These are phyloP conservation scores for Suricata suricatta DNA, from an alignment of 2,113 vertebrate genomes.

Conservation along the genomic window DNA sequence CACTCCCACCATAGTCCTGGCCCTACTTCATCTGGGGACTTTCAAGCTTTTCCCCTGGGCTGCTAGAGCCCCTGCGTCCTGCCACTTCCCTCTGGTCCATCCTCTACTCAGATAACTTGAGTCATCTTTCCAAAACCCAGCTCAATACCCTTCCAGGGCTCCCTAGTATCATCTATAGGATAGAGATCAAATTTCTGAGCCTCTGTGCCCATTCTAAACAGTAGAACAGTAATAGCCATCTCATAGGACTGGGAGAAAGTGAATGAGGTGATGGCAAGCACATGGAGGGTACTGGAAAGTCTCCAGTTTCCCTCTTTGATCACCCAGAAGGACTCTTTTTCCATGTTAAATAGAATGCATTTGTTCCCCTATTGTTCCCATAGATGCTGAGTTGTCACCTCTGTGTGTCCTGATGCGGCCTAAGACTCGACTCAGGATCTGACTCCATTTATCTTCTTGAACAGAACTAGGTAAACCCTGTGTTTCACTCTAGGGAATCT, in stretches of 20 bases:
- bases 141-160: background rate
- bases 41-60: background rate
- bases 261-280: background rate
- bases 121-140: background rate
- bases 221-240: fast-evolving
- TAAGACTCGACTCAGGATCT: background rate
- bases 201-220: background rate
- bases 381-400: background rate
- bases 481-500: background rate
- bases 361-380: background rate
- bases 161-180: background rate
- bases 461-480: background rate
- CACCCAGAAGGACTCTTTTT: no score
- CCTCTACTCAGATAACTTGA: background rate
- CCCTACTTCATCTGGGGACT: background rate
- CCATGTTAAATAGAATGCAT: background rate
- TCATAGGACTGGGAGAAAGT: background rate
- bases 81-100: background rate
- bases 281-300: fast-evolving
- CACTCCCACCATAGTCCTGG: background rate
- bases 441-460: background rate
- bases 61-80: background rate
- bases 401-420: background rate
- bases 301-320: background rate
- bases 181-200: background rate